Evolutionary conservation across 2,113 vertebrate genomes (phyloP), one percentile per base, ranked within the genome.

Genomic region (Macquaria ambigua): DNA sequence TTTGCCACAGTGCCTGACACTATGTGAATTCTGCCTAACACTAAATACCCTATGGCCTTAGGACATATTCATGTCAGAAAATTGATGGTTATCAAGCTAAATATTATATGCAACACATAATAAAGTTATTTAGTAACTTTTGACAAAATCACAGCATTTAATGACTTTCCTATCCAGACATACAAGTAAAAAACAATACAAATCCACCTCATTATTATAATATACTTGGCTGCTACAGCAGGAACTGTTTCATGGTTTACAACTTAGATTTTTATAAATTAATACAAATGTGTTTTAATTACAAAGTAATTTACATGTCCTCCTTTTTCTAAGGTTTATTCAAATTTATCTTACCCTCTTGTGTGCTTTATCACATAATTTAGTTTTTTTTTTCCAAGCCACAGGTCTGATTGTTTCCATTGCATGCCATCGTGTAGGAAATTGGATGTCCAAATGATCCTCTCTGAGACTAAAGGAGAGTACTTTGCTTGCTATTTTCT

Each of bases 381-480:
- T 43, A 3, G 15, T 46, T 68, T 63, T 55, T 58, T 56, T 72
- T 56, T 71, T 25, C 1, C 1, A 21, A 46, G 21, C 55, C 63
- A 25, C 20, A 53, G 21, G 56, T 81, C 31, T 71, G 62, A 83
- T 77, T 34, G 68, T 86, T 79, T 75, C 20, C 69, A 64, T 59
- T 74, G 67, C 64, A 50, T 73, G 74, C 52, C 64, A 83, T 63
- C 31, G 15, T 74, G 59, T 46, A 46, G 52, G 53, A 80, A 85
- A 83, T 80, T 84, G 64, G 25, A 89, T 61, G 58, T 83, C 85
- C 59, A 83, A 79, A 83, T 81, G 16, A 82, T 82, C 64, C 59
- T 81, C 69, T 67, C 37, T 53, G 67, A 86, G 77, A 86, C 63
- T 41, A 25, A 78, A 83, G 53, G 52, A 84, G 74, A 73, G 64